A percentile compares a stretch with the other conserved stretches of the same genome.
Conservation (phyloP, 2,888 invertebrate species). For the Candidula unifasciata region DNA sequence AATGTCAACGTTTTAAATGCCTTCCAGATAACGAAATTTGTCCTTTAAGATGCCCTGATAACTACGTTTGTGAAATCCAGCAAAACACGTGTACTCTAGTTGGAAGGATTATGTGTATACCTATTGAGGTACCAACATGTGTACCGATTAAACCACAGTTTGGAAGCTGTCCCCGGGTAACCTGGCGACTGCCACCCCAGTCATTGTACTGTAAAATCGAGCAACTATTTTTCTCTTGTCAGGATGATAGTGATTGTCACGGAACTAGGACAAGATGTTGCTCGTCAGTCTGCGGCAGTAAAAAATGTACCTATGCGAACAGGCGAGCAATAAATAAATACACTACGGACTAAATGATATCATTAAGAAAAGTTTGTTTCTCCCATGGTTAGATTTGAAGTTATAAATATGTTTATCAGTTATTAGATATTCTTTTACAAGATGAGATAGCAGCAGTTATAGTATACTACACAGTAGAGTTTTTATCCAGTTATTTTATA, state of each 20-base stretch:
- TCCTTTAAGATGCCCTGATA: not conserved
- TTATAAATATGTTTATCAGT: too few relatives aligned
- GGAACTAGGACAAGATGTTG: not conserved
- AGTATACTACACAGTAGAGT: too few relatives aligned
- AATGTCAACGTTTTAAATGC: conserved; percentile 1
- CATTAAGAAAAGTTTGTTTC: too few relatives aligned
- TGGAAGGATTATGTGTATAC: not conserved
- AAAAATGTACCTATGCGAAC: not conserved
- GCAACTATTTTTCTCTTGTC: not conserved
- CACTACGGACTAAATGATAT: too few relatives aligned
- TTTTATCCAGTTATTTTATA: too few relatives aligned
- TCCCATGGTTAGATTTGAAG: too few relatives aligned
- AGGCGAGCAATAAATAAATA: not conserved
- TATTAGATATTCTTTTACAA: too few relatives aligned
- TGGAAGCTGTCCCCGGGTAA: not conserved
- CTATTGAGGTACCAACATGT: not conserved
- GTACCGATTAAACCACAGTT: not conserved
- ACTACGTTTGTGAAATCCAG: not conserved
- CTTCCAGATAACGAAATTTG: not conserved
- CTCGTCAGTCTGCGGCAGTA: not conserved
- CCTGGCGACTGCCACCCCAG: too few relatives aligned
- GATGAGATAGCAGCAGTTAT: too few relatives aligned
- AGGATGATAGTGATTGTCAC: not conserved
- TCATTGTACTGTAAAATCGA: not conserved
- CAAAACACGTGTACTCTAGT: not conserved